Evolutionary conservation across 2,113 vertebrate genomes (phyloP).

Genomic region (Perca fluviatilis): DNA sequence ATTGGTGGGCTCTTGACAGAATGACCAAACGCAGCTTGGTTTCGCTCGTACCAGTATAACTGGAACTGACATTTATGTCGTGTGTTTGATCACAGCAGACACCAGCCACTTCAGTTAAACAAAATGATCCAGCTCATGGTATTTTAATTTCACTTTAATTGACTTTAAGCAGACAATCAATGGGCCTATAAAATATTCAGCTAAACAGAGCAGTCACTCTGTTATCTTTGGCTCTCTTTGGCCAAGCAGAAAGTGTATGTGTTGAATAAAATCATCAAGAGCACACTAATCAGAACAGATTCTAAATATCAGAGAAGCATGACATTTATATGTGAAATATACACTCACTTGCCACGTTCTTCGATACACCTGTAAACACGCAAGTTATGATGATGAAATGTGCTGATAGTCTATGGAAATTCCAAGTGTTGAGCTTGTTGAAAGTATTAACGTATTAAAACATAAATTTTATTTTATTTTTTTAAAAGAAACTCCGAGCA

Average conservation of each 20-base stretch:
- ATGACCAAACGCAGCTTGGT: neutral
- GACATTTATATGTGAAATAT: neutral
- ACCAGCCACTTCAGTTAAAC: neutral
- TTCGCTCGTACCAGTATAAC: neutral
- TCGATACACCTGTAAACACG: no score
- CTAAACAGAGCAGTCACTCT: neutral
- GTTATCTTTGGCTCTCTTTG: neutral
- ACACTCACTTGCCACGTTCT: neutral
- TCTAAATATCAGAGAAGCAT: neutral
- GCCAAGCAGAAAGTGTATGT: neutral
- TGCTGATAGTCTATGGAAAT: neutral
- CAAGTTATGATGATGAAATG: no score
- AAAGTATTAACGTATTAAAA: neutral
- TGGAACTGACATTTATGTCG: neutral
- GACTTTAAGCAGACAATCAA: slow-evolving; percentile 36
- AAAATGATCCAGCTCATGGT: neutral
- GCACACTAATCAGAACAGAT: neutral
- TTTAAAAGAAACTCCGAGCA: no score
- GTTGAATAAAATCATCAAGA: slow-evolving; percentile 3
- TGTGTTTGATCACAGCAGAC: neutral
- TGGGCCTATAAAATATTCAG: slow-evolving; percentile 26
- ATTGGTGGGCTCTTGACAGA: neutral
- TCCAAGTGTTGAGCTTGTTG: neutral
- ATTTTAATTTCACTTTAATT: slow-evolving; percentile 36
- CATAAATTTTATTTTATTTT: no score